Evolutionary conservation across 2,888 invertebrate genomes (phyloP), one percentile per base, ranked within the genome.

Genomic region (Ecliptopera silaceata): DNA sequence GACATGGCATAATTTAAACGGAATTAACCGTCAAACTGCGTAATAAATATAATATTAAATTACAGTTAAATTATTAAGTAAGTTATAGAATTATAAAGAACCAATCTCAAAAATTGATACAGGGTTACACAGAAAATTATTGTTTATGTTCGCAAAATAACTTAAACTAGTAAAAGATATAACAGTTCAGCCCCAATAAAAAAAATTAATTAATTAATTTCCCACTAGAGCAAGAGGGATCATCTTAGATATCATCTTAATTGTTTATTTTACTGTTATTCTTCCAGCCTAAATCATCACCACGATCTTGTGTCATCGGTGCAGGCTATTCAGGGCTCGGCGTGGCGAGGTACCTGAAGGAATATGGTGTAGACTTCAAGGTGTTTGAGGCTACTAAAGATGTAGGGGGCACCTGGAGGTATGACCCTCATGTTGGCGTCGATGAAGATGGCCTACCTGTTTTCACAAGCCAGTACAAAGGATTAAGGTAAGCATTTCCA

Each of bases 351-450:
- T 94, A 95, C 72, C 84, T 94, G 57, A 83, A 92, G 61, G 84
- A 91, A 64, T 85, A 92, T 69, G 80, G 80, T 0, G 80, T 82
- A 56, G 89, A 93, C 61, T 92, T 92, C 71, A 90, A 89, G 0
- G 93, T 95, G 6, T 96, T 94, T 71, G 97, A 97, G 72, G 94
- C 95, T 64, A 92, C 93, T 0, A 86, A 86, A 11, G 73, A 88
- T 48, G 78, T 96, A 12, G 97, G 97, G 4, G 97, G 97, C 1
- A 96, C 96, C 0, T 97, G 97, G 97, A 88, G 94, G 22, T 96
- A 95, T 75, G 94, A 93, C 5, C 94, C 95, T 4, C 78, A 90
- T 15, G 88, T 92, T 1, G 95, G 94, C 1, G 68, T 80, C 0
- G 95, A 96, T 65, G 91, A 94, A 39, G 88, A 94, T 77, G 95